Evolutionary conservation across 92 coral and sea anemone species (phyloP).

Genomic region (Siderastrea siderea): DNA sequence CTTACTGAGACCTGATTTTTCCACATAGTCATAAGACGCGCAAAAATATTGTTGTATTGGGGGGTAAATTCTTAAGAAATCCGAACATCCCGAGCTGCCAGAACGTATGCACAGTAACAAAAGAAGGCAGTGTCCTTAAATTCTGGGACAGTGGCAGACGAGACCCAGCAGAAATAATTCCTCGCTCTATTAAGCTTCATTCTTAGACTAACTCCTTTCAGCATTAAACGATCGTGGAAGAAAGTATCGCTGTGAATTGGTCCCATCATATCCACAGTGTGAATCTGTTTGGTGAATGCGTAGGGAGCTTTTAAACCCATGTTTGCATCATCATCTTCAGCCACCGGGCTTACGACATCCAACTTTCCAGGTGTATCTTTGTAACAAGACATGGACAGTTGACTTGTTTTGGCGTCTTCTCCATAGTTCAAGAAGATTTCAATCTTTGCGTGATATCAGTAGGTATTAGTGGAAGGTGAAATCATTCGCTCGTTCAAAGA

Average conservation of each 20-base stretch:
- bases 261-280: constrained; percentile 60
- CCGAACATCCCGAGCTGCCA: too few relatives aligned
- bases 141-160: constrained; percentile 49
- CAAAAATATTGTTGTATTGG: too few relatives aligned
- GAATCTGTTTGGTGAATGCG: constrained; percentile 39
- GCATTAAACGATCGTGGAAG: constrained; percentile 18
- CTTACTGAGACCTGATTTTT: too few relatives aligned
- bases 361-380: constrained; percentile 66
- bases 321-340: constrained; percentile 57
- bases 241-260: constrained; percentile 60
- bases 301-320: constrained; percentile 62
- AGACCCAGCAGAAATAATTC: constrained; percentile 67
- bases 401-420: constrained; percentile 59
- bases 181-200: constrained; percentile 72
- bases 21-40: too few relatives aligned
- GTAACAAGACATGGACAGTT: constrained; percentile 49
- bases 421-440: constrained; percentile 66
- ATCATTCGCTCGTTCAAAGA: constrained; percentile 37
- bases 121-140: constrained; percentile 57
- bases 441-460: constrained; percentile 29
- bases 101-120: neutral
- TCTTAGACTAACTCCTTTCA: constrained; percentile 63
- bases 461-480: constrained; percentile 42
- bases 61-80: too few relatives aligned
- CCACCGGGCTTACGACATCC: constrained; percentile 48